Percentiles rank a stretch among this genome's conserved stretches.
phyloP scores from a whole-genome alignment of 2,113 vertebrate species.

The Pterocles gutturalis region DNA sequence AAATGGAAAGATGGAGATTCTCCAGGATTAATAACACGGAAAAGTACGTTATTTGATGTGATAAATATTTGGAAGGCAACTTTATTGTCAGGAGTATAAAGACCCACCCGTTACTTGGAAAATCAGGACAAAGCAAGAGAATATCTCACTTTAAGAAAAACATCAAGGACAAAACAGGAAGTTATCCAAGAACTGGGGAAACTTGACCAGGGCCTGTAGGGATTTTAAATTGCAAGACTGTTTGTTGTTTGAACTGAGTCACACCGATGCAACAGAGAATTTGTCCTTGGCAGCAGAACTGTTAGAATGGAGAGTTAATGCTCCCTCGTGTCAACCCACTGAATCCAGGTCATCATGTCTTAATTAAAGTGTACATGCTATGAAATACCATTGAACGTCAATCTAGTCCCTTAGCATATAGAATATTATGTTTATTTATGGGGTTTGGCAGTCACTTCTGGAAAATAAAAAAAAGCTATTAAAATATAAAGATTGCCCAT shows the following conservation, averaged over 20 bases:
- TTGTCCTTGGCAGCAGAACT: slow-evolving; percentile 70
- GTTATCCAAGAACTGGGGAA: slow-evolving; percentile 68
- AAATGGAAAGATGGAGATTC: slow-evolving; percentile 59
- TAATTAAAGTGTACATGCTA: slow-evolving; percentile 70
- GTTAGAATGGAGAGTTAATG: slow-evolving; percentile 53
- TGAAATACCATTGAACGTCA: slow-evolving; percentile 55
- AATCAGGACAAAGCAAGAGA: slow-evolving; percentile 66
- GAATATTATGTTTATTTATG: slow-evolving; percentile 58
- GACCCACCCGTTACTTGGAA: slow-evolving; percentile 75
- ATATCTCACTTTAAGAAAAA: slow-evolving; percentile 71
- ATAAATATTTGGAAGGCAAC: slow-evolving; percentile 73
- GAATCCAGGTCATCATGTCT: slow-evolving; percentile 69
- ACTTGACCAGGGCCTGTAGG: slow-evolving; percentile 52
- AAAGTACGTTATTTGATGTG: slow-evolving; percentile 65
- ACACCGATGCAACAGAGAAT: slow-evolving; percentile 59
- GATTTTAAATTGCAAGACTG: slow-evolving; percentile 58
- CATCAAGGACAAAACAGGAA: slow-evolving; percentile 63
- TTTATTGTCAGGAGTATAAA: slow-evolving; percentile 72
- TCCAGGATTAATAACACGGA: slow-evolving; percentile 57
- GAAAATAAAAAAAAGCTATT: slow-evolving; percentile 38
- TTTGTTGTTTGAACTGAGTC: slow-evolving; percentile 76
- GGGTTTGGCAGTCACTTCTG: slow-evolving; percentile 43
- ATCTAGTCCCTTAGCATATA: slow-evolving; percentile 54
- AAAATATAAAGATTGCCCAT: slow-evolving; percentile 7
- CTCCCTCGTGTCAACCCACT: slow-evolving; percentile 45